Conservation (phyloP, 2,888 invertebrate genomes). For the Platycheirus albimanus region DNA sequence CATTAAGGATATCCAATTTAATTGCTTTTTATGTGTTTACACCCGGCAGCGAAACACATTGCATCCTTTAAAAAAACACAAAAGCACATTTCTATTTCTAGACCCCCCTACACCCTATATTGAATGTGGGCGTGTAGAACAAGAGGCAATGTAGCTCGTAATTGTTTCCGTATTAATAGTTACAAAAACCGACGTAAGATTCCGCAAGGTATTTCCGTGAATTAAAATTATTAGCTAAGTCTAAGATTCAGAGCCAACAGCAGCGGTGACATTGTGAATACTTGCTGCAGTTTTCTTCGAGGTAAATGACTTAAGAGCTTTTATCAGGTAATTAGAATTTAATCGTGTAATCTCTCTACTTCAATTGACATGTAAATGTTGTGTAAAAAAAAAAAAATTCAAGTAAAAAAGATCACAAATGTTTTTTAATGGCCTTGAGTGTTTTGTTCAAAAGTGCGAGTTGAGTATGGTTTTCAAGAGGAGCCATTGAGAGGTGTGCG, state of each 20-base stretch:
- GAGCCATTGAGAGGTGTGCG: neutral
- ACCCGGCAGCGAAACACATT: slow-evolving; percentile 23
- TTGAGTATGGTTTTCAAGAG: neutral
- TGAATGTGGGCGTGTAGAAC: neutral
- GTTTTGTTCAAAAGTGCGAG: neutral
- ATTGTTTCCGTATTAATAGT: neutral
- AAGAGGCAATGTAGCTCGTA: slow-evolving; percentile 9
- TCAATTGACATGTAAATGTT: neutral
- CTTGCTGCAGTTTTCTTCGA: neutral
- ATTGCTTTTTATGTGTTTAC: slow-evolving; percentile 69
- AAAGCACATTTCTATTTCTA: too few relatives aligned
- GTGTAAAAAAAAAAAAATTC: neutral
- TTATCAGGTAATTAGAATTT: slow-evolving; percentile 40
- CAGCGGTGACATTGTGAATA: slow-evolving; percentile 12
- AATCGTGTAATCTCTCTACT: slow-evolving; percentile 46
- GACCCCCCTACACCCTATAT: too few relatives aligned
- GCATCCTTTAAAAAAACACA: slow-evolving; percentile 24
- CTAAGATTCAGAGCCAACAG: too few relatives aligned
- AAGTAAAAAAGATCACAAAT: slow-evolving; percentile 4
- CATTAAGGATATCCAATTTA: slow-evolving; percentile 73
- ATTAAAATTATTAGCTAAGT: slow-evolving; percentile 47
- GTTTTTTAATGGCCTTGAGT: too few relatives aligned
- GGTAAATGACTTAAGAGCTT: slow-evolving; percentile 24
- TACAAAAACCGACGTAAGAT: slow-evolving; percentile 2
- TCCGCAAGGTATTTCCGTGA: slow-evolving; percentile 9